Evolutionary conservation across 2,888 invertebrate species (phyloP), one percentile per base, ranked within the genome.

Genomic region (Congeria kusceri): DNA sequence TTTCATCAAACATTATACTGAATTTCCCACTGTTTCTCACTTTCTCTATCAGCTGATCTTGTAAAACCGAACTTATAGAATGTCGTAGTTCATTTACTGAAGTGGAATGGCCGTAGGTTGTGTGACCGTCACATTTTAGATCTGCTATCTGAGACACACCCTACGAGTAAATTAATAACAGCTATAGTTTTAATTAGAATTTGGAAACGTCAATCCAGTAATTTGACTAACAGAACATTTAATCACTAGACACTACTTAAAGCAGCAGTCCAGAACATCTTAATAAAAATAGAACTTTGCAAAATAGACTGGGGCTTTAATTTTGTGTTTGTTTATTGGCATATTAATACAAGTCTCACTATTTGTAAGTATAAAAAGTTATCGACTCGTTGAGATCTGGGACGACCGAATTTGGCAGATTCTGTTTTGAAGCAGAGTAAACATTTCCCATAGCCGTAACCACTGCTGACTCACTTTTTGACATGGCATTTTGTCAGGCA

Each of bases 341-440:
- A 11, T 13, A 39, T 39, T 13, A 13, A 39, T 39, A 39, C 4
- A 39, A 39, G 9, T 13, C 39, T 11, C 39, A 39, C n/a, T 39
- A 61, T 39, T 23, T 61, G 61, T n/a, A 29, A 28, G 5, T 18
- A 18, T 39, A 61, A 61, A n/a, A 61, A 5, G 32, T 61, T n/a
- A n/a, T n/a, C n/a, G n/a, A n/a, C n/a, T n/a, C 29, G 61, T 61
- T 61, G 32, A 61, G 39, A 20, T 29, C 39, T 39, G 39, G 61
- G 23, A 61, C 61, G 18, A 61, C n/a, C 3, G 29, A 32, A 32
- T 39, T 61, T 28, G 61, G 4, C 29, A 61, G 61, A 20, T 61
- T 23, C 23, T 61, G 29, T 32, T 61, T 39, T 15, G 61, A 32
- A 32, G 39, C 32, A 23, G 32, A 39, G 32, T 29, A 61, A 9